Conservation (phyloP, 1,140 invertebrate species). For the Platyura marginata region DNA sequence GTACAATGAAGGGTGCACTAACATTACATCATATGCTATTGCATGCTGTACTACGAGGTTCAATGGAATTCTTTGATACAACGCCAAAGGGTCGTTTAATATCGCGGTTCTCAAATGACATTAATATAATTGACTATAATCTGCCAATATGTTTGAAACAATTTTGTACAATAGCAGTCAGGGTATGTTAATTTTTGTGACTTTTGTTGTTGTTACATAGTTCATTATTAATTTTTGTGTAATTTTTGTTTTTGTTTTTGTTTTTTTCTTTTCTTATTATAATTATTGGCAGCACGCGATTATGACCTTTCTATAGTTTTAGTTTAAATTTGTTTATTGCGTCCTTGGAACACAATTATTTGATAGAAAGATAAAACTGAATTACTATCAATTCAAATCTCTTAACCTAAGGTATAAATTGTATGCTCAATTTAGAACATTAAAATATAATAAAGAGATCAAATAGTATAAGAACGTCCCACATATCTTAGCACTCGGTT, state of each 20-base stretch:
- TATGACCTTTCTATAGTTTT: not conserved
- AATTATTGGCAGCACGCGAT: not conserved
- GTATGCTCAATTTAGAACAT: too few species aligned
- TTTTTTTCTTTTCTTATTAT: not conserved
- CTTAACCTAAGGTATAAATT: too few species aligned
- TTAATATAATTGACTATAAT: slow-evolving; percentile 41
- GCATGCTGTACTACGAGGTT: slow-evolving; percentile 36
- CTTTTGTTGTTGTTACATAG: slow-evolving; percentile 1
- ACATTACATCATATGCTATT: slow-evolving; percentile 52
- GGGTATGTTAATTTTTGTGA: slow-evolving; percentile 19
- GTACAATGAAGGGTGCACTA: slow-evolving; percentile 49
- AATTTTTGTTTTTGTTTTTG: not conserved
- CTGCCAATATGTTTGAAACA: slow-evolving; percentile 22
- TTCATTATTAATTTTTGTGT: slow-evolving; percentile 5
- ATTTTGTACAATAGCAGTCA: slow-evolving; percentile 17
- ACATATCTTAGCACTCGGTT: too few species aligned
- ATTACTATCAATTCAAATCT: not conserved
- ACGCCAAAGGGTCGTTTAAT: slow-evolving; percentile 53
- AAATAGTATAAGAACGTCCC: too few species aligned
- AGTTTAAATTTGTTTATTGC: not conserved
- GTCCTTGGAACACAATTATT: too few species aligned
- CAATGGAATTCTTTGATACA: slow-evolving; percentile 57
- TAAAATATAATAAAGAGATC: too few species aligned
- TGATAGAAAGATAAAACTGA: not conserved
- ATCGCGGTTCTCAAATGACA: slow-evolving; percentile 54